These are phyloP conservation scores for Lysandra bellargus DNA, from an alignment of 2,888 invertebrate genomes.

Conservation along the genomic window DNA sequence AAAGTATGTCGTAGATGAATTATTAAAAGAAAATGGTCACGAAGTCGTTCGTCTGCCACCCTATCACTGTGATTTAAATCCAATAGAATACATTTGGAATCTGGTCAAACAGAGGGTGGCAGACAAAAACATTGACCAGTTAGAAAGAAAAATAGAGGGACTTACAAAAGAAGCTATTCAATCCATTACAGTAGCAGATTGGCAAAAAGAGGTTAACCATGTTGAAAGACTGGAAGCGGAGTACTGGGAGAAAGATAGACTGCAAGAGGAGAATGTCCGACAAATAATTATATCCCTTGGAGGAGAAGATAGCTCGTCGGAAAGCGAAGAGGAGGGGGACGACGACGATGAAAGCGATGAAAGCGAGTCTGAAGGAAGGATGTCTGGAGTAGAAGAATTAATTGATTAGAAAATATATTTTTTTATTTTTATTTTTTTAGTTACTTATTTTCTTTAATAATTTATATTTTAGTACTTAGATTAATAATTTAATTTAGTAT, in stretches of 20 bases:
- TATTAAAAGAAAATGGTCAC: conserved; percentile 43
- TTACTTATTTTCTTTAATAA: not conserved
- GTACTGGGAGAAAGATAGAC: not conserved
- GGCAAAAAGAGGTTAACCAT: conserved; percentile 42
- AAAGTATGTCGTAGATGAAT: conserved; percentile 16
- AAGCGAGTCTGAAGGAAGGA: not conserved
- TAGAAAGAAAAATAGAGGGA: conserved; percentile 44
- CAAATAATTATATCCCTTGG: conserved; percentile 37
- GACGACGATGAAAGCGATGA: not conserved
- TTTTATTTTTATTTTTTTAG: not conserved
- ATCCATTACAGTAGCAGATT: conserved; percentile 39
- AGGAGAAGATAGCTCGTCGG: conserved; percentile 26
- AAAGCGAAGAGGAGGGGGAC: not conserved
- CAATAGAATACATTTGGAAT: conserved; percentile 43
- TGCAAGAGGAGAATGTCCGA: conserved; percentile 33
- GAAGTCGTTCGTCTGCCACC: conserved; percentile 38
- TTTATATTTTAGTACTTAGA: not conserved
- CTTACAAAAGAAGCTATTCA: conserved; percentile 40
- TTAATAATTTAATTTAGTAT: not conserved
- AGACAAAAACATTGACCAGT: conserved; percentile 45
- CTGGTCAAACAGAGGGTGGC: conserved; percentile 45
- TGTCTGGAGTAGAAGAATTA: conserved; percentile 3
- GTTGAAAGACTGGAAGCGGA: conserved; percentile 37
- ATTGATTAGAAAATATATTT: not conserved
- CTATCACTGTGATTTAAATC: conserved; percentile 3